Conservation (phyloP, 2,797 vertebrate genomes). For the Hippocampus kuda region DNA sequence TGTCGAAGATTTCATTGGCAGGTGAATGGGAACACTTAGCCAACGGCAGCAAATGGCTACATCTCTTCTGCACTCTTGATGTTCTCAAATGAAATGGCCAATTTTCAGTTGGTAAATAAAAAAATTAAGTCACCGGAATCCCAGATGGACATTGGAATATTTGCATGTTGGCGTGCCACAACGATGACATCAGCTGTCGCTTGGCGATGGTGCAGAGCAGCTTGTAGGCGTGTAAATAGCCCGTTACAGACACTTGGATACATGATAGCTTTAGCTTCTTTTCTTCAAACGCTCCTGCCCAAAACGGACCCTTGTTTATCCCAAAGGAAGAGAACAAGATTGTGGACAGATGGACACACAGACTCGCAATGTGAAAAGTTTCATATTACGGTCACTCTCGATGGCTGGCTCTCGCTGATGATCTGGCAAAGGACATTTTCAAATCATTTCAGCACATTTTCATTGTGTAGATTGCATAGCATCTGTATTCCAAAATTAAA, state of each 20-base stretch:
- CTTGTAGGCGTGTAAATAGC: slow-evolving; percentile 26
- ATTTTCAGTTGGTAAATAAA: slow-evolving; percentile 14
- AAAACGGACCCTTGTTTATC: slow-evolving; percentile 26
- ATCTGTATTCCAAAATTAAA: not conserved
- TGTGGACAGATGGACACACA: slow-evolving; percentile 23
- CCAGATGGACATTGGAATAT: slow-evolving; percentile 30
- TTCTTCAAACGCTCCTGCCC: slow-evolving; percentile 26
- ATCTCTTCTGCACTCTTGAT: not conserved
- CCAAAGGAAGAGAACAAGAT: slow-evolving; percentile 29
- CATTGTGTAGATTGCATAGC: not conserved
- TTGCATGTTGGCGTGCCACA: slow-evolving; percentile 23
- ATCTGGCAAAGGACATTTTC: slow-evolving; percentile 31
- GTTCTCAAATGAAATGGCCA: not conserved
- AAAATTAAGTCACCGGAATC: slow-evolving; percentile 15
- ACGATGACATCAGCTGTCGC: slow-evolving; percentile 28
- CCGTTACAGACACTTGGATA: slow-evolving; percentile 30
- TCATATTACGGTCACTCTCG: not conserved
- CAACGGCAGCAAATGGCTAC: not conserved
- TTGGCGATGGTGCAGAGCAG: slow-evolving; percentile 36
- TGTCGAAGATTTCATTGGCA: no score
- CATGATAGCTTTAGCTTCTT: slow-evolving; percentile 37
- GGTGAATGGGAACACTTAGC: no score
- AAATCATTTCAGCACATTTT: slow-evolving; percentile 21
- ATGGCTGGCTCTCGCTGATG: slow-evolving; percentile 15
- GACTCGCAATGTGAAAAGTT: slow-evolving; percentile 26